Evolutionary conservation across 2,888 invertebrate genomes (phyloP), one percentile per base, ranked within the genome.

Genomic region (Dendrolimus pini): DNA sequence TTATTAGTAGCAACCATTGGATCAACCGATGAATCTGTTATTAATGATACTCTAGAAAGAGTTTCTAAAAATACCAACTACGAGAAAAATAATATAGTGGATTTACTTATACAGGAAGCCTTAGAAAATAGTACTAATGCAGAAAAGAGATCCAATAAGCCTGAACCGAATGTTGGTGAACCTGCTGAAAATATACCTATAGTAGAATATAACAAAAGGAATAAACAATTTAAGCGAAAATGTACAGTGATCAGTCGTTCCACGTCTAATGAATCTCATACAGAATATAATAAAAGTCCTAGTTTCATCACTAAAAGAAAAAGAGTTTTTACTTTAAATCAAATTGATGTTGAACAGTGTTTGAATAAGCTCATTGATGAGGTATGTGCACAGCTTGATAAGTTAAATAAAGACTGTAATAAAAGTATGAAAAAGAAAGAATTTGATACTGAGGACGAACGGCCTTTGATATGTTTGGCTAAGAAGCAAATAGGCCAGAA

Each of bases 221-320:
- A 60, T 14, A 64, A 56, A 56, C 41, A 54, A 12, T 9, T 58
- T 3, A 71, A 70, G 59, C 61, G 67, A 41, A 54, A 61, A 2
- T 70, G 70, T 47, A 65, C 61, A 9, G 62, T 71, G 18, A 58
- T 73, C 13, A 76, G 72, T 61, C 72, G 72, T 53, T 74, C 83
- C 6, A 75, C 80, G 0, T 77, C 83, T 14, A 64, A 85, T 58
- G 83, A 85, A 55, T 82, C 80, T 0, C 85, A 81, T 60, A 78
- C 75, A 1, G 85, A 83, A 61, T 71, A 65, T 52, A 68, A 80
- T 57, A 79, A 80, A 55, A 81, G 80, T 0, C 82, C 77, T 2
- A 59, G 67, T 61, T 74, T 78, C 1, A 75, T 61, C 56, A 61
- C 66, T 8, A 69, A 68, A 55, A 75, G 61, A 59, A 75, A 66